Evolutionary conservation across 2,113 vertebrate species (phyloP).

Genomic region (Nymphicus hollandicus): DNA sequence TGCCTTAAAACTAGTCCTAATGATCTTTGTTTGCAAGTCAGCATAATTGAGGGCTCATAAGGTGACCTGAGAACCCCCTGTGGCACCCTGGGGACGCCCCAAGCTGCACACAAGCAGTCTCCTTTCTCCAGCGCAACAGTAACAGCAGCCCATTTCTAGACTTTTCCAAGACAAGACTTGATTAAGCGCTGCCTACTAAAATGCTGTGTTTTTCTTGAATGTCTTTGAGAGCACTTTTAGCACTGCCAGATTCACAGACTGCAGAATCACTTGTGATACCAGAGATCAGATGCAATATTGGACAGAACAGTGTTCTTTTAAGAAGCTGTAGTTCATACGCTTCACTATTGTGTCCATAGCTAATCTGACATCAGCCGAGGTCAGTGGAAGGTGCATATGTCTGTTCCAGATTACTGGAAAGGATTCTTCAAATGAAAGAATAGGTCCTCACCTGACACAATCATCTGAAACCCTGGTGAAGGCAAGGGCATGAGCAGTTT

Average conservation of each 20-base stretch:
- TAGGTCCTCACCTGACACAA: neutral
- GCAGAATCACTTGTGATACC: neutral
- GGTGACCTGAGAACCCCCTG: accelerated
- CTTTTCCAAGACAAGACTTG: neutral
- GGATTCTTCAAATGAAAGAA: neutral
- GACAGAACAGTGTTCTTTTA: neutral
- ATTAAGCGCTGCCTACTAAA: neutral
- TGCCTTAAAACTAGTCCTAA: neutral
- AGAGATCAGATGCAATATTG: neutral
- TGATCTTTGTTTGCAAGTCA: no score
- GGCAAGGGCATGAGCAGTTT: neutral
- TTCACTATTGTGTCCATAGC: neutral
- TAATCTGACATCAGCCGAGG: neutral
- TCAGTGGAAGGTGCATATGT: neutral
- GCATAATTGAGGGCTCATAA: neutral
- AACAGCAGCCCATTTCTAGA: neutral
- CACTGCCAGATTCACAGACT: neutral
- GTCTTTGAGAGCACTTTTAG: neutral
- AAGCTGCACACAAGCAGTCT: neutral
- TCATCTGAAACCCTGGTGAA: neutral
- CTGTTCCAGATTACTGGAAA: neutral
- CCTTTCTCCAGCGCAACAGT: neutral
- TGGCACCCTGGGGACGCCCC: accelerated
- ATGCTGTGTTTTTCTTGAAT: neutral
- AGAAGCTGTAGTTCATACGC: neutral